Conservation (phyloP, 2,113 vertebrate genomes). For the Phocoena phocoena region DNA sequence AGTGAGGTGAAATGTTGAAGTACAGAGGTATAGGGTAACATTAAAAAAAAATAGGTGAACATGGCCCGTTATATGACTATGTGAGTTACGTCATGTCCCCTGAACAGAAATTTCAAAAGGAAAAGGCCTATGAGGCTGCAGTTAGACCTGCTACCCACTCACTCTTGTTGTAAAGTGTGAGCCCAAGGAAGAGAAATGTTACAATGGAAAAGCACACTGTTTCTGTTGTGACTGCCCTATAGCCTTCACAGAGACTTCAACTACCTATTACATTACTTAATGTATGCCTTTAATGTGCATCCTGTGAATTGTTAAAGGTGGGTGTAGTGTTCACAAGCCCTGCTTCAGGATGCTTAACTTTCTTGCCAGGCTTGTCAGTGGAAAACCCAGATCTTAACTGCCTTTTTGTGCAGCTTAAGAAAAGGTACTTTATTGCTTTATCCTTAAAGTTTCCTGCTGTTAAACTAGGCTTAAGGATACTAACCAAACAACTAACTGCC, state of each 20-base stretch:
- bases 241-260: neutral
- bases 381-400: neutral
- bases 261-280: neutral
- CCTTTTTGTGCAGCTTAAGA: neutral
- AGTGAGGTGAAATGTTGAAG: conserved; percentile 32
- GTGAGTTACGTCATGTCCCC: conserved; percentile 42
- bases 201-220: conserved; percentile 27
- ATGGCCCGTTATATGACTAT: neutral
- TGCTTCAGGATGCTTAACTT: neutral
- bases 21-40: conserved; percentile 26
- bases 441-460: neutral
- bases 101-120: conserved; percentile 45
- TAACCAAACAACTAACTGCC: neutral
- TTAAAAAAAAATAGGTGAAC: conserved; percentile 33
- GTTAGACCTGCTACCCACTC: neutral
- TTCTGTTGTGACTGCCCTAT: neutral
- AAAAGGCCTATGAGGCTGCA: neutral
- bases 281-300: neutral
- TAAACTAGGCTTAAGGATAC: neutral
- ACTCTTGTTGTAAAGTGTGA: neutral
- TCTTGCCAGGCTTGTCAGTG: neutral
- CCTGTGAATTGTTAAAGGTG: neutral
- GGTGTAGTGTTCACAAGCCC: neutral
- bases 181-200: conserved; percentile 4
- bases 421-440: neutral